Conservation (phyloP, 2,797 vertebrate species). For the Phoebastria nigripes region DNA sequence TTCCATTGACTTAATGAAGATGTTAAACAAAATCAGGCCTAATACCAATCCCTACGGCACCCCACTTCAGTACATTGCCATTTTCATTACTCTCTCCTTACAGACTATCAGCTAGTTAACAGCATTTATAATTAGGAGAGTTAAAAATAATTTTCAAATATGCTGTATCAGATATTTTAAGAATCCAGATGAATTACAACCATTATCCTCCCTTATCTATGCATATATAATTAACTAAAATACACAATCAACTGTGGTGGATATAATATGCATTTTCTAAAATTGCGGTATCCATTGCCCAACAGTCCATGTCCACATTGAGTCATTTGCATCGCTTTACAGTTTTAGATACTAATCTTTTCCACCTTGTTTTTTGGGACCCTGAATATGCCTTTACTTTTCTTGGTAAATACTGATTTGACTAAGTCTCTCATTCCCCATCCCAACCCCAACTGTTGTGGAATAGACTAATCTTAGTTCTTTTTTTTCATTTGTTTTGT, state of each 20-base stretch:
- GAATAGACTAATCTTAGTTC: background rate
- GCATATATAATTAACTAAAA: background rate
- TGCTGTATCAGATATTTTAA: background rate
- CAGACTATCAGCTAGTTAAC: slow-evolving; percentile 21
- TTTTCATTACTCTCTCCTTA: slow-evolving; percentile 47
- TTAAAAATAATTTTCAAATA: slow-evolving; percentile 33
- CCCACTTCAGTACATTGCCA: background rate
- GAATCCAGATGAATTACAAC: background rate
- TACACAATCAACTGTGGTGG: background rate
- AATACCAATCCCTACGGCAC: slow-evolving; percentile 37
- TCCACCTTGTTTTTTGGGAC: background rate
- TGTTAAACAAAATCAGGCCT: slow-evolving; percentile 64
- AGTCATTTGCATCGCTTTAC: background rate
- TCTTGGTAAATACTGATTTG: background rate
- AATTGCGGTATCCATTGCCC: background rate
- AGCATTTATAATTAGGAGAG: background rate
- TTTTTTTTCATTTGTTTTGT: background rate
- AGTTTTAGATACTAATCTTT: background rate
- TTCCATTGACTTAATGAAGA: slow-evolving; percentile 65
- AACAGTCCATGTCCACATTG: background rate
- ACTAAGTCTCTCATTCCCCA: background rate
- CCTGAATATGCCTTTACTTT: background rate
- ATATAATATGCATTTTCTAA: background rate
- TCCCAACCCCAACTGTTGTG: background rate
- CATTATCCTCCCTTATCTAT: background rate